phyloP scores from a whole-genome alignment of 92 coral and sea anemone species.

The Micromussa lordhowensis region DNA sequence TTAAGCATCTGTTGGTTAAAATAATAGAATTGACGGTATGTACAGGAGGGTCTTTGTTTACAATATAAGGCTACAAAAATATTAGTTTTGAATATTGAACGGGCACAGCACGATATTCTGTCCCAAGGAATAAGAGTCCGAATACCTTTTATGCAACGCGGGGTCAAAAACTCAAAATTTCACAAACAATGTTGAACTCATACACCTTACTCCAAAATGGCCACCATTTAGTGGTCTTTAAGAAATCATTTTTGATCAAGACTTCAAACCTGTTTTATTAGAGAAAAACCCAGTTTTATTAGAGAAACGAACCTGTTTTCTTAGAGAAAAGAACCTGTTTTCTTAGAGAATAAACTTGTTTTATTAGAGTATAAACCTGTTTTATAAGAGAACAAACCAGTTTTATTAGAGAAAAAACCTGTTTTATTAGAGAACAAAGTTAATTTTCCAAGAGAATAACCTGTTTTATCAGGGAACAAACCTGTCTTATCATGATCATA shows the following conservation, averaged over 20 bases:
- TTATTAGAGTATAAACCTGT: neutral
- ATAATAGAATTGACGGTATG: neutral
- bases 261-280: no score
- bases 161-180: no score
- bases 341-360: neutral
- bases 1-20: constrained; percentile 42
- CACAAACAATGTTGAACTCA: no score
- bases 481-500: constrained; percentile 90
- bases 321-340: constrained; percentile 57
- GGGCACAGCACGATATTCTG: no score
- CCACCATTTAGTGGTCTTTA: no score
- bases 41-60: no score
- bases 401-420: constrained; percentile 28
- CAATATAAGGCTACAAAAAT: no score
- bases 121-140: no score
- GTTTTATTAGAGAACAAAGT: neutral
- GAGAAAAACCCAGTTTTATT: neutral
- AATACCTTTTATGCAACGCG: no score
- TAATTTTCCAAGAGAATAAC: neutral
- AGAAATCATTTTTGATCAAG: no score
- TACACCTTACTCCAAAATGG: no score
- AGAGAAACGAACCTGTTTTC: constrained; percentile 62
- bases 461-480: neutral
- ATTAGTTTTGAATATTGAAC: no score
- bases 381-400: constrained; percentile 50